These are phyloP conservation scores for Micromys minutus DNA, from an alignment of 2,113 vertebrate species.

Conservation along the genomic window DNA sequence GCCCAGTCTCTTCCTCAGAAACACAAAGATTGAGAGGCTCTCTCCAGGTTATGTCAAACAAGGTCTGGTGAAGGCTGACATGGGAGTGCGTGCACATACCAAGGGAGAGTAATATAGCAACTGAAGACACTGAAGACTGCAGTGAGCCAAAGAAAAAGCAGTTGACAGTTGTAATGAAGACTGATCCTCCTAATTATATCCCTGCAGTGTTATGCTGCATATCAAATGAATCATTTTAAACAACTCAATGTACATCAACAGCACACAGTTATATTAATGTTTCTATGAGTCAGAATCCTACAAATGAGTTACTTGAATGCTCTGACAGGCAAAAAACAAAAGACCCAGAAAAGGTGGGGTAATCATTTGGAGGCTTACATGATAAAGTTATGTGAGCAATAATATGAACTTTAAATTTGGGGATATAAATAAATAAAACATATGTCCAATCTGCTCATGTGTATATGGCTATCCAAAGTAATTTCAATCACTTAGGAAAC, in stretches of 20 bases:
- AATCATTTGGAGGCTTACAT: background rate
- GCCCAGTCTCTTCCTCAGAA: background rate
- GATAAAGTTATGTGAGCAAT: background rate
- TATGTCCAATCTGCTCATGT: background rate
- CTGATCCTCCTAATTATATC: no score
- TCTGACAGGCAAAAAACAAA: background rate
- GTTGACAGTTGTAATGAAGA: background rate
- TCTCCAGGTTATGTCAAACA: background rate
- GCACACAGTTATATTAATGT: background rate
- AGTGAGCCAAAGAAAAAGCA: background rate
- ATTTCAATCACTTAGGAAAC: background rate
- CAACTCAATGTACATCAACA: background rate
- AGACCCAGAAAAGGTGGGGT: background rate
- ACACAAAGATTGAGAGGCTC: background rate
- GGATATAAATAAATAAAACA: background rate
- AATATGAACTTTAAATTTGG: background rate
- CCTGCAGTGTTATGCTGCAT: no score
- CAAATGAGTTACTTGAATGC: background rate
- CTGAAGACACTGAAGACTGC: background rate
- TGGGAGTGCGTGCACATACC: background rate
- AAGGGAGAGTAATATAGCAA: fast-evolving
- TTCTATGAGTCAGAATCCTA: background rate
- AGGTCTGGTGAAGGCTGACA: background rate
- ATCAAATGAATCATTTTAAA: background rate
- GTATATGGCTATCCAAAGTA: background rate